A percentile compares a stretch with the other conserved stretches of the same genome.
Evolutionary conservation across 2,888 invertebrate species (phyloP).

Genomic region (Amaurobius ferox): DNA sequence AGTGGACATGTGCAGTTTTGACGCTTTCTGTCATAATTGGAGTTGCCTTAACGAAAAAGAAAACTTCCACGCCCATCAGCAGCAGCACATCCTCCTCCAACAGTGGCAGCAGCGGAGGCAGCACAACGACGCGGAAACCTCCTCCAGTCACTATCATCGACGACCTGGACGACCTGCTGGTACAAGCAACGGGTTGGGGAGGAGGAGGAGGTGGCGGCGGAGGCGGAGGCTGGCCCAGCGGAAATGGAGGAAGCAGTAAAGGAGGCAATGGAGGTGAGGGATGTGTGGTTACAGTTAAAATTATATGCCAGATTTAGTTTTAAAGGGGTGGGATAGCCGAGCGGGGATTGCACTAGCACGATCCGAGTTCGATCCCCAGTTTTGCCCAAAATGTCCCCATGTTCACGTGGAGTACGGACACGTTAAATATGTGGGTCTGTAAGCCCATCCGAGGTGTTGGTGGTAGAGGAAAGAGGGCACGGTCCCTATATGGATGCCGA

Average conservation of each 20-base stretch:
- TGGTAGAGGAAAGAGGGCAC: too few relatives aligned
- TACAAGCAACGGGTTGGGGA: conserved; percentile 57
- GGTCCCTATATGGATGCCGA: too few relatives aligned
- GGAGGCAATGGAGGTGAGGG: conserved; percentile 22
- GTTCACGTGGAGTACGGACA: too few relatives aligned
- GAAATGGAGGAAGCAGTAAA: conserved; percentile 19
- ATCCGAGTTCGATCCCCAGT: too few relatives aligned
- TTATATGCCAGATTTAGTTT: too few relatives aligned
- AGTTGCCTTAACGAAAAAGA: conserved; percentile 62
- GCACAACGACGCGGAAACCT: conserved; percentile 25
- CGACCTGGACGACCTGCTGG: conserved; percentile 59
- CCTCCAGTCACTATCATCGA: conserved; percentile 57
- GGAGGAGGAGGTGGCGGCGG: conserved; percentile 21
- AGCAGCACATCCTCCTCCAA: not conserved
- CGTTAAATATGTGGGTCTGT: too few relatives aligned
- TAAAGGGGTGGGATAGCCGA: too few relatives aligned
- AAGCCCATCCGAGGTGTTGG: too few relatives aligned
- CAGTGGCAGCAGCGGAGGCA: not conserved
- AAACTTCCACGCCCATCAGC: conserved; percentile 10
- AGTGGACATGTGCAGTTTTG: conserved; percentile 64
- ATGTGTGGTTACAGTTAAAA: too few relatives aligned
- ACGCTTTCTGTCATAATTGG: conserved; percentile 55
- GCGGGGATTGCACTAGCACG: too few relatives aligned
- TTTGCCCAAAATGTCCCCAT: too few relatives aligned
- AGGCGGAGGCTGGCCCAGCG: conserved; percentile 27